Conservation (phyloP, 1,140 invertebrate genomes). For the Papilio polytes region DNA sequence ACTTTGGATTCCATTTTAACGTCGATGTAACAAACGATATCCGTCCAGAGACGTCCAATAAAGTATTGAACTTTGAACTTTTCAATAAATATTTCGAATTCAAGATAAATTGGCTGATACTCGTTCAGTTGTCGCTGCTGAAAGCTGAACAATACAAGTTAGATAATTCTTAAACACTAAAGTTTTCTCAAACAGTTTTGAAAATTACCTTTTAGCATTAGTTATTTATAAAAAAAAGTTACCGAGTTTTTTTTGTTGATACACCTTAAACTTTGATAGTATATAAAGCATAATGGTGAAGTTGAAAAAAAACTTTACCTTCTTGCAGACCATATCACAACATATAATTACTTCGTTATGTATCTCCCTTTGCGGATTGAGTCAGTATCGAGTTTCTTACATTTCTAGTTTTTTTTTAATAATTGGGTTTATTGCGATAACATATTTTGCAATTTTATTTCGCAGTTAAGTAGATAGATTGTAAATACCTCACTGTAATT, state of each 20-base stretch:
- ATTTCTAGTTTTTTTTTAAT: no score
- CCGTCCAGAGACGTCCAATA: slow-evolving; percentile 16
- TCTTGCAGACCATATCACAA: not conserved
- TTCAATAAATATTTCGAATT: slow-evolving; percentile 29
- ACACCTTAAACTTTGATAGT: no score
- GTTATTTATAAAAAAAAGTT: not conserved
- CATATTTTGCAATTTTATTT: no score
- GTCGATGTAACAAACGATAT: slow-evolving; percentile 21
- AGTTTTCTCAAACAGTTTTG: not conserved
- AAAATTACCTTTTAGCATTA: not conserved
- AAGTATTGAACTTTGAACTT: slow-evolving; percentile 26
- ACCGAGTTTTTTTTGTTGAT: not conserved
- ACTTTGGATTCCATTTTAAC: slow-evolving; percentile 9
- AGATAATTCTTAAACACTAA: not conserved
- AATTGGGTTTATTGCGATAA: no score
- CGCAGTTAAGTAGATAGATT: not conserved
- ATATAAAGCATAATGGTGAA: no score
- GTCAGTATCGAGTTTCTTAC: no score
- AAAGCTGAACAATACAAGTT: not conserved
- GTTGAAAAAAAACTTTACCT: not conserved
- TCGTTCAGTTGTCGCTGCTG: not conserved
- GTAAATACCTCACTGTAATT: not conserved
- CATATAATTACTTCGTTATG: no score
- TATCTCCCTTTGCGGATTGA: no score
- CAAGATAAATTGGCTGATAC: slow-evolving; percentile 15